Base-by-base conservation (phyloP, 2,888 invertebrate genomes). In the Stictocephala bisonia region DNA sequence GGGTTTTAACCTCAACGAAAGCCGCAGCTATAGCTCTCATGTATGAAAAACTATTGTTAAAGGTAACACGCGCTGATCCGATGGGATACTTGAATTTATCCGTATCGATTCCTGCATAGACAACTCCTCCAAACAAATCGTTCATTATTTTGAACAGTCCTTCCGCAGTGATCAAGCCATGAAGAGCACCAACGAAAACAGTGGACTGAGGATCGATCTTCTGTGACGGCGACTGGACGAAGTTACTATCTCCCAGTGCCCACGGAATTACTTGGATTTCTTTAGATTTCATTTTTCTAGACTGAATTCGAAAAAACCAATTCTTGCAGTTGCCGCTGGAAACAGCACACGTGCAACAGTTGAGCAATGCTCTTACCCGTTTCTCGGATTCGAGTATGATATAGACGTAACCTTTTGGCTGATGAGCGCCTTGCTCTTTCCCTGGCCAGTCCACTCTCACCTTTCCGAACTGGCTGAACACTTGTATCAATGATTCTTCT, bases 21-120 rank as follows among this genome's bases (percentile, higher is more conserved):
- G 93, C 96, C 60, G 97, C 96, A 72, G 93, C 90, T 50, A 99
- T 94, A 56, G 99, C 99, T 83, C 93, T 95, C 89, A 95, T 91
- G 85, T 96, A 99, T 1, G 97, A 97, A 77, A 91, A 90, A 79
- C 91, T 90, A 84, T 94, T 96, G 85, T 93, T 93, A 86, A 99
- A 99, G 9, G 97, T 97, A 4, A 99, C 96, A 78, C 99, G 90
- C 0, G 97, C 99, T 1, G 98, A 98, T 3, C 99, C 98, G 83
- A 99, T 99, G 2, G 99, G 98, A 85, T 99, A 99, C 84, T 97
- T 98, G 86, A 95, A 90, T 84, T 97, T 97, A 84, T 99, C 98
- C 0, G 97, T 96, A 85, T 96, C 96, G 76, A 96, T 80, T 93
- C 93, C 97, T 75, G 97, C 96, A 84, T 97, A 98, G 26, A 97